These are phyloP conservation scores for Notolabrus celidotus DNA, from an alignment of 2,797 vertebrate species.

Conservation along the genomic window DNA sequence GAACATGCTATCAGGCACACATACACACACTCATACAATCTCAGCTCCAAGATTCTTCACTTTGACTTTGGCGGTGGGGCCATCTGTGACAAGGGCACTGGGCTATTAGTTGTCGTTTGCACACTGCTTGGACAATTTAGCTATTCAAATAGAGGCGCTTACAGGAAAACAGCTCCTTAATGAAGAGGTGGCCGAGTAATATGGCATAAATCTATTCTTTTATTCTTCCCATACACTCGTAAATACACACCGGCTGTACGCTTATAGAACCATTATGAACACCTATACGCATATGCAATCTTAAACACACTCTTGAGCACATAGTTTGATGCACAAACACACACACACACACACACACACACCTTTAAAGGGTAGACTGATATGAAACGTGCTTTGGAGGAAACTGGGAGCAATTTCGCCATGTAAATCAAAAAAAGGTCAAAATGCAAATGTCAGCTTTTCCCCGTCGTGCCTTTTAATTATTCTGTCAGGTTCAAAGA, in stretches of 20 bases:
- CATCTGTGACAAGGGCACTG: slow-evolving; percentile 80
- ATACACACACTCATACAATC: slow-evolving; percentile 35
- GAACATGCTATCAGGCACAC: slow-evolving; percentile 30
- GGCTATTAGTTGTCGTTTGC: slow-evolving; percentile 80
- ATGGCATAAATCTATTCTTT: slow-evolving; percentile 79
- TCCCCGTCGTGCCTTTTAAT: slow-evolving; percentile 79
- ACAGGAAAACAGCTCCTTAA: slow-evolving; percentile 82
- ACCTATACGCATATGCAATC: slow-evolving; percentile 10
- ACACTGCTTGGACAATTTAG: slow-evolving; percentile 81
- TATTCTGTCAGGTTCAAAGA: slow-evolving; percentile 86
- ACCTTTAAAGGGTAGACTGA: slow-evolving; percentile 39
- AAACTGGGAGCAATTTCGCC: slow-evolving; percentile 67
- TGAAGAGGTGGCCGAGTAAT: slow-evolving; percentile 81
- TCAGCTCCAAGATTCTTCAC: slow-evolving; percentile 40
- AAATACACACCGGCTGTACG: slow-evolving; percentile 48
- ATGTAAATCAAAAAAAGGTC: slow-evolving; percentile 84
- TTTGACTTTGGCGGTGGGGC: slow-evolving; percentile 75
- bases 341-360: slow-evolving; percentile 7
- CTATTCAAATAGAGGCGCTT: slow-evolving; percentile 84
- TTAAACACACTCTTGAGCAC: slow-evolving; percentile 21
- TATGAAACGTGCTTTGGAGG: slow-evolving; percentile 68
- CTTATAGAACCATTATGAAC: slow-evolving; percentile 39
- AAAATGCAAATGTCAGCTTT: slow-evolving; percentile 84
- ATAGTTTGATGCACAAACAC: slow-evolving; percentile 21
- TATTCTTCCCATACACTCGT: slow-evolving; percentile 55